Percentiles rank a stretch among this genome's conserved stretches.
phyloP scores from a whole-genome alignment of 2,797 vertebrate species.

The Danionella dracula region DNA sequence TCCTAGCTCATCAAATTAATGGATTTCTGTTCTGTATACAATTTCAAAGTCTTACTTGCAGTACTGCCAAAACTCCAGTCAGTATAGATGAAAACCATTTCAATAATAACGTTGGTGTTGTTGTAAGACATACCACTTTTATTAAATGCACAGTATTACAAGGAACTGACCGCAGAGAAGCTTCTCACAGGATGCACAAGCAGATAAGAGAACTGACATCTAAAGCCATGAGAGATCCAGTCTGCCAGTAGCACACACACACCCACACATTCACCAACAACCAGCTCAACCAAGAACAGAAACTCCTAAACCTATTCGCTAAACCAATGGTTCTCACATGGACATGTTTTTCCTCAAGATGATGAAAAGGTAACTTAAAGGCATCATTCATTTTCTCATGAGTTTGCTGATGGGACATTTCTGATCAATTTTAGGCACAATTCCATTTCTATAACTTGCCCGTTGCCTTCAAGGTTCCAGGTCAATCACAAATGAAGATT shows the following conservation, averaged over 20 bases:
- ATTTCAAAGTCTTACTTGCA: no score
- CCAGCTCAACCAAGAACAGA: constrained; percentile 39
- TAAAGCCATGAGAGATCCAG: constrained; percentile 75
- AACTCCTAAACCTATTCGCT: constrained; percentile 46
- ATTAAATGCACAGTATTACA: constrained; percentile 98
- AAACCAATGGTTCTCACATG: constrained; percentile 52
- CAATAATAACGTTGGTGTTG: not conserved
- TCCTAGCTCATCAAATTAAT: no score
- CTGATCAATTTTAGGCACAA: not conserved
- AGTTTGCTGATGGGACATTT: not conserved
- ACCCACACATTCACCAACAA: constrained; percentile 17
- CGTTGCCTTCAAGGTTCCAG: no score
- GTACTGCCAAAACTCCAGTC: no score
- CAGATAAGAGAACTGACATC: constrained; percentile 77
- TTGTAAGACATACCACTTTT: constrained; percentile 89
- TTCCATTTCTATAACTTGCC: no score
- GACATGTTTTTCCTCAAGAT: no score
- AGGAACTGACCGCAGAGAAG: constrained; percentile 94
- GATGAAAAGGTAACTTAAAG: no score
- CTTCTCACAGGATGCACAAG: constrained; percentile 93
- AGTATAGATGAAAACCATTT: no score
- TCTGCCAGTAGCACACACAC: constrained; percentile 59
- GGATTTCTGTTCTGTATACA: no score
- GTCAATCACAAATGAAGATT: no score
- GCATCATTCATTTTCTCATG: no score